Evolutionary conservation across 2,797 vertebrate genomes (phyloP).

Genomic region (Pristis pectinata): DNA sequence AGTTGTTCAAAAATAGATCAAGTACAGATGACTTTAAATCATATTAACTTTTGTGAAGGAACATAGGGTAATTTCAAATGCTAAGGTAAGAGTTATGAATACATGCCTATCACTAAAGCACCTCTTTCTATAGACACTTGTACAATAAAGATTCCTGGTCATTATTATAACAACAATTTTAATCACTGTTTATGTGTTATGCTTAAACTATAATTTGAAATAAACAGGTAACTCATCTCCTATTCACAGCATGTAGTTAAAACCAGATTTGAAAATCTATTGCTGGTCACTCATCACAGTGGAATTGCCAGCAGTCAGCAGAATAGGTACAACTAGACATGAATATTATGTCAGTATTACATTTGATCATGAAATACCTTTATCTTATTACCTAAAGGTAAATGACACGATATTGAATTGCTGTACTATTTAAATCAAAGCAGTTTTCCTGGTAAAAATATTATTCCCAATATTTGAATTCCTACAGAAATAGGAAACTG

Average conservation of each 20-base stretch:
- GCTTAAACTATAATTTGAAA: background rate
- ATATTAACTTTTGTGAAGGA: too few relatives aligned
- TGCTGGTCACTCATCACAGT: background rate
- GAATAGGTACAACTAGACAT: background rate
- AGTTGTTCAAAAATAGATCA: too few relatives aligned
- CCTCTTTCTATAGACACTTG: background rate
- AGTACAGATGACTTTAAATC: too few relatives aligned
- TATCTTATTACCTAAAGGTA: background rate
- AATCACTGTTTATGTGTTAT: background rate
- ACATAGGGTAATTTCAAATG: background rate
- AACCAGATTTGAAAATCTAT: background rate
- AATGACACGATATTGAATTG: background rate
- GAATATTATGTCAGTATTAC: background rate
- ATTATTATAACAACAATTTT: background rate
- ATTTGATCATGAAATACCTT: slow-evolving; percentile 5
- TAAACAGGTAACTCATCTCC: background rate
- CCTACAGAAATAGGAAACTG: background rate
- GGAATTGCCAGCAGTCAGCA: background rate
- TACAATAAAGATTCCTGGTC: background rate
- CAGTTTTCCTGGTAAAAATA: background rate
- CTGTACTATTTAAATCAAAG: background rate
- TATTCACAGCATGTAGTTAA: background rate
- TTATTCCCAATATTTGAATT: background rate
- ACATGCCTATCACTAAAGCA: background rate
- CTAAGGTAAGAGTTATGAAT: background rate